Evolutionary conservation across 2,797 vertebrate genomes (phyloP), one percentile per base, ranked within the genome.

Genomic region (Spheniscus humboldti): DNA sequence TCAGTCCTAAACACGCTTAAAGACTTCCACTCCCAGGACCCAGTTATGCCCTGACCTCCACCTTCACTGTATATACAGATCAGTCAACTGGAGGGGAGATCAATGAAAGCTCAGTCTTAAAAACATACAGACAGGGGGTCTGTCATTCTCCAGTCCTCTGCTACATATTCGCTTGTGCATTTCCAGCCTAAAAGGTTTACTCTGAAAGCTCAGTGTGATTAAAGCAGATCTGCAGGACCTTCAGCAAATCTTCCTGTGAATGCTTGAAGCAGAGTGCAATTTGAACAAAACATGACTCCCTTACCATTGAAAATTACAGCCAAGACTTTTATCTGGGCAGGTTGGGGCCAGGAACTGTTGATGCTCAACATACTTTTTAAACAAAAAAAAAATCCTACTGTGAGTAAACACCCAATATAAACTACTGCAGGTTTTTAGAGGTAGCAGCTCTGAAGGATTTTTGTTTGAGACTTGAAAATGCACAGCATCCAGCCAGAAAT

Each of bases 301-400:
- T 90, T 53, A 89, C 37, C 57, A 9, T 28, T 27, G 74, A 86
- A 95, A 96, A 96, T 92, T 95, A 94, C 57, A 95, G 55, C 53
- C 56, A 85, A 88, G 57, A 16, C 88, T 94, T 96, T 97, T 73
- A 88, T 93, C 86, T 43, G 68, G 94, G 91, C 90, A 96, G 68
- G 88, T 72, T 94, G 39, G 27, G 96, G 81, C 88, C 86, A 93
- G 64, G 41, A 92, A 72, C 74, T 85, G 73, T 80, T 93, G 76
- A 48, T 67, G 43, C 6, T 87, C 59, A 60, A 89, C 71, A 60
- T 87, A 76, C 30, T 93, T 94, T 67, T 53, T 12, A 90, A 89
- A 91, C 25, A 56, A 74, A 23, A 22, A 37, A 75, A 43, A 69
- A 47, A 27, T 16, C 55, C 30, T 84, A 27, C 56, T 64, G 45